Evolutionary conservation across 2,797 vertebrate species (phyloP).

Genomic region (Chaunax sp.): DNA sequence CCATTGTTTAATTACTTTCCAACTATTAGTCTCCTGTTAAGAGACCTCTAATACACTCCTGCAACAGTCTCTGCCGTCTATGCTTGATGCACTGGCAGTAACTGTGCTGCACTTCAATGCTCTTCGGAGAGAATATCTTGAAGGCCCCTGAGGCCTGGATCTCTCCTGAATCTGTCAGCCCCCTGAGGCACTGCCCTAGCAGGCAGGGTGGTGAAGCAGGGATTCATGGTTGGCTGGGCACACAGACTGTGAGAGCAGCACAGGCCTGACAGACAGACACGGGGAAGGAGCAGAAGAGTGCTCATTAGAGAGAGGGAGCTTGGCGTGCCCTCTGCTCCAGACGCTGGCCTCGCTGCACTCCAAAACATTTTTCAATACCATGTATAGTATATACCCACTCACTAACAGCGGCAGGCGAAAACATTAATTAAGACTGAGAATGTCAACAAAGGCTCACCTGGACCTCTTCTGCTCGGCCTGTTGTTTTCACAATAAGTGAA

Average conservation of each 20-base stretch:
- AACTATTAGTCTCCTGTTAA: conserved; percentile 47
- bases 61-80: conserved; percentile 30
- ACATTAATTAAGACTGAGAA: conserved; percentile 47
- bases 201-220: conserved; percentile 59
- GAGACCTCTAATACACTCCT: conserved; percentile 51
- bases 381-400: conserved; percentile 25
- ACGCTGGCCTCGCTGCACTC: conserved; percentile 62
- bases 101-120: conserved; percentile 59
- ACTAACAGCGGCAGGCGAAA: conserved; percentile 9
- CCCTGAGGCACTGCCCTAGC: conserved; percentile 61
- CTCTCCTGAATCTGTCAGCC: conserved; percentile 69
- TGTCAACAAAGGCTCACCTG: conserved; percentile 47
- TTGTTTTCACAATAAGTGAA: conserved; percentile 20
- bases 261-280: conserved; percentile 67
- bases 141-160: conserved; percentile 71
- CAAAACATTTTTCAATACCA: conserved; percentile 45
- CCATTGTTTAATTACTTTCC: conserved; percentile 65
- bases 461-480: conserved; percentile 18
- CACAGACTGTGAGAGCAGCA: conserved; percentile 47
- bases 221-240: conserved; percentile 71
- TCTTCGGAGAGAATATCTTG: conserved; percentile 59
- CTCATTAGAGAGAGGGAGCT: conserved; percentile 73
- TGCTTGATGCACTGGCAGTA: conserved; percentile 44
- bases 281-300: conserved; percentile 53
- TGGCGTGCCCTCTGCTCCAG: conserved; percentile 65